Base-by-base conservation (phyloP, 2,888 invertebrate species). In the Mesoligia furuncula region DNA sequence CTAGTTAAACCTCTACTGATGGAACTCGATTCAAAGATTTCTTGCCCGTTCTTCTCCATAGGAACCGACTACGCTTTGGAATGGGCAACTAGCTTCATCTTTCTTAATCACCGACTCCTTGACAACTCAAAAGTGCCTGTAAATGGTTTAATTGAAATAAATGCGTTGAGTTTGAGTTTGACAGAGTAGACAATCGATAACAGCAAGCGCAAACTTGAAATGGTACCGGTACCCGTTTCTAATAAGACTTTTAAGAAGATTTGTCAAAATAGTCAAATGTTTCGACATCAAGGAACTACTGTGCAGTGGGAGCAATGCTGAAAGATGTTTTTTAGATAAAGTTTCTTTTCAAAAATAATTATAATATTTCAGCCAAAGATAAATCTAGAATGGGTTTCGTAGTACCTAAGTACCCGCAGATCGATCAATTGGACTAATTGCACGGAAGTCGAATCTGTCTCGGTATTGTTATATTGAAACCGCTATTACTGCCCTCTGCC, bases 401-500 rank as follows among this genome's bases (percentile, higher is more conserved):
- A 39, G 57, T 82, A 86, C 24, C 51, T 11, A 66, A 76, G 64
- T 42, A 59, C 31, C 59, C 78, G 48, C 74, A 75, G 54, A 70
- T 86, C 68, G 80, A 85, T 85, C 85, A 85, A 80, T 85, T 84
- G 75, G 75, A 77, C 81, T 86, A 86, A 86, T 87, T 87, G 75
- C 77, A 79, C 77, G 79, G 85, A 87, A 85, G 78, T 79, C 57
- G 68, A 87, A 85, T 87, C 84, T 85, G 75, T 81, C 67, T 71
- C 79, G 66, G 75, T 78, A 87, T 87, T 87, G 85, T 87, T 80
- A 81, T 75, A 87, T 70, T 80, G 85, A 87, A 80, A 85, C 84
- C 84, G 51, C 79, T 81, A 79, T 87, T 77, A 81, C 75, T 69
- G 64, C 45, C 74, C 68, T 71, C 51, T 65, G n/a, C 61, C 65